Evolutionary conservation across 2,113 vertebrate species (phyloP), one percentile per base, ranked within the genome.

Genomic region (Strix aluco): DNA sequence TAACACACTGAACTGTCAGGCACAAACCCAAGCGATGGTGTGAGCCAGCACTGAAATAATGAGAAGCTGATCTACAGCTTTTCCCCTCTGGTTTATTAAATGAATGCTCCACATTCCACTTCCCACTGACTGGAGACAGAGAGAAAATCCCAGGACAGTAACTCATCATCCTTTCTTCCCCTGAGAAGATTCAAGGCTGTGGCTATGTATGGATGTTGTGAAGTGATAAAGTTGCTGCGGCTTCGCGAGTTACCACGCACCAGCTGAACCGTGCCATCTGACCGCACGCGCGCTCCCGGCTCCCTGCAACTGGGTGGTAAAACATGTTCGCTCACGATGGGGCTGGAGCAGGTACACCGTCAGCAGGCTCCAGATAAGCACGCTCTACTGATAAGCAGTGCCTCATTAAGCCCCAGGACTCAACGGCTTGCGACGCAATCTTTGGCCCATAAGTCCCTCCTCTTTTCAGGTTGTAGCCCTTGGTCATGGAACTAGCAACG

Each of bases 141-240:
- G 71, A 66, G 81, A 96, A 96, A 94, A 94, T 96, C 96, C 95
- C 97, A 93, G 87, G 95, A 95, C 94, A 96, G 96, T 94, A 94
- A 96, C 94, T 92, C 94, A 95, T 96, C 96, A 92, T 96, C 90
- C 86, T 94, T 93, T 95, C 90, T 96, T 94, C 80, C 91, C 91
- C 94, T 82, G 84, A 30, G 34, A 94, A 95, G 87, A 92, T 70
- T 90, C 95, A 78, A 81, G 92, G 94, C 91, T 91, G 92, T 95
- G 93, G 96, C 96, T 96, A 97, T 97, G 96, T 97, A 97, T 97
- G 96, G 96, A 96, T 97, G 96, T 96, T 91, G 94, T 40, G 87
- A 88, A 97, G 94, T 62, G 96, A 97, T 97, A 96, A 94, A 97
- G 93, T 93, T 77, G 93, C 92, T 96, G 96, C 6, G 92, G 96